These are phyloP conservation scores for Laupala kohalensis DNA, from an alignment of 1,140 invertebrate genomes.

Conservation along the genomic window DNA sequence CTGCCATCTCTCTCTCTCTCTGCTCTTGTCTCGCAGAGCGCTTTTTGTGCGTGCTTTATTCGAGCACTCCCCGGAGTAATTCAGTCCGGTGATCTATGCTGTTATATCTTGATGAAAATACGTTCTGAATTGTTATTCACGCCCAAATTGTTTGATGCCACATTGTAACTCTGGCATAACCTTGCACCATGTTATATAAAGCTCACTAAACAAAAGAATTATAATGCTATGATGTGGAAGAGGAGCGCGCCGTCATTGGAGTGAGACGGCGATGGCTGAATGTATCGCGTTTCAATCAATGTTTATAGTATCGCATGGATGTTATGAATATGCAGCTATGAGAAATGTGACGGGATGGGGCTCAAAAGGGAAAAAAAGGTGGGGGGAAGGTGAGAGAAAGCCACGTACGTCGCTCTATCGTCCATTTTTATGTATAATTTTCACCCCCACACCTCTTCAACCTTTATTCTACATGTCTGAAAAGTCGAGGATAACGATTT, in stretches of 20 bases:
- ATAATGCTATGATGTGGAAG: neutral
- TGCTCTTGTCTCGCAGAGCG: neutral
- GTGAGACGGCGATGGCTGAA: neutral
- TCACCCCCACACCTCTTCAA: neutral
- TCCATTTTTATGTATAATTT: neutral
- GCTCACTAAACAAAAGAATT: neutral
- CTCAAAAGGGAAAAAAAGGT: neutral
- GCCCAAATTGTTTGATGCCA: neutral
- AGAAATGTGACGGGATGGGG: too few relatives aligned
- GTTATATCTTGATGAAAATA: neutral
- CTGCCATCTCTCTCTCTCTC: neutral
- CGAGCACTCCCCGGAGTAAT: neutral
- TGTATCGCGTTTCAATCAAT: neutral
- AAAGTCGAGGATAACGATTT: neutral
- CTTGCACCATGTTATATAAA: neutral
- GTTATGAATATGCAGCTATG: neutral
- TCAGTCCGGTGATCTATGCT: neutral
- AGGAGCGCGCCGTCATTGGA: neutral
- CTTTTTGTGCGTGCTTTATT: neutral
- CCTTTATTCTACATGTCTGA: neutral
- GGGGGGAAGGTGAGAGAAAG: neutral
- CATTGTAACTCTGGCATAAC: neutral
- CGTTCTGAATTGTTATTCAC: neutral
- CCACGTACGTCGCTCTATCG: too few relatives aligned
- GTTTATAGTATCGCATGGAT: neutral